These are phyloP conservation scores for Phyllotreta cruciferae DNA, from an alignment of 2,888 invertebrate species.

Conservation along the genomic window DNA sequence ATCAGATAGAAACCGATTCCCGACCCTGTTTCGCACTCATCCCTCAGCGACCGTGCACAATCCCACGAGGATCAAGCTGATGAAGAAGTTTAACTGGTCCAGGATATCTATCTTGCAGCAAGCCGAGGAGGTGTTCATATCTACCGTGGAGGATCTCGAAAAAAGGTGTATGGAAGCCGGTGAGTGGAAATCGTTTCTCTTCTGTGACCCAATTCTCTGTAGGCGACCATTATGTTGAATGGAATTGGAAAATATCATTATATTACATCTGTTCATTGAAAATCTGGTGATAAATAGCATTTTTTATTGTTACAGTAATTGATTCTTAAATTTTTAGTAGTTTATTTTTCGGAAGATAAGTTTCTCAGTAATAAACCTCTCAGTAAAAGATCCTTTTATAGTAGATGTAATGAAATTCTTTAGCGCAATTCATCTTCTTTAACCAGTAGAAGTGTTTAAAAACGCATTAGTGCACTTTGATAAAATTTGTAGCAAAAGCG, in stretches of 20 bases:
- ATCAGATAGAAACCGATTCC: conserved; percentile 95
- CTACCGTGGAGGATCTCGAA: conserved; percentile 98
- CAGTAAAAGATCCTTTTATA: too few species aligned
- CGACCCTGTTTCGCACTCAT: conserved; percentile 97
- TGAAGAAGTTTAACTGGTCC: conserved; percentile 98
- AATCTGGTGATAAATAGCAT: too few species aligned
- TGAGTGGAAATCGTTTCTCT: conserved; percentile 24
- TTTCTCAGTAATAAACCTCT: too few species aligned
- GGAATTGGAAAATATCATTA: background rate
- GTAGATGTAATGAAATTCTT: too few species aligned
- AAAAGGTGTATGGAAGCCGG: conserved; percentile 88
- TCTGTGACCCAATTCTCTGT: background rate
- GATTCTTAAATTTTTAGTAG: too few species aligned
- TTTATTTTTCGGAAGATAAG: too few species aligned
- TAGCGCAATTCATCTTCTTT: too few species aligned
- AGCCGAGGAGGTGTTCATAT: conserved; percentile 88
- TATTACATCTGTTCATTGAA: too few species aligned
- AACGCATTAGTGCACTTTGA: too few species aligned
- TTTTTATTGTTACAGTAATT: too few species aligned
- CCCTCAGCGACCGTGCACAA: conserved; percentile 99
- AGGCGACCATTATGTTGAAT: background rate
- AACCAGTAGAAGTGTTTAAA: too few species aligned
- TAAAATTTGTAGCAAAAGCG: too few species aligned
- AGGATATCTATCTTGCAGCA: conserved; percentile 97
- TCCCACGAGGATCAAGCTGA: conserved; percentile 93